Evolutionary conservation across 2,888 invertebrate genomes (phyloP).

Genomic region (Aleiodes leptofemur): DNA sequence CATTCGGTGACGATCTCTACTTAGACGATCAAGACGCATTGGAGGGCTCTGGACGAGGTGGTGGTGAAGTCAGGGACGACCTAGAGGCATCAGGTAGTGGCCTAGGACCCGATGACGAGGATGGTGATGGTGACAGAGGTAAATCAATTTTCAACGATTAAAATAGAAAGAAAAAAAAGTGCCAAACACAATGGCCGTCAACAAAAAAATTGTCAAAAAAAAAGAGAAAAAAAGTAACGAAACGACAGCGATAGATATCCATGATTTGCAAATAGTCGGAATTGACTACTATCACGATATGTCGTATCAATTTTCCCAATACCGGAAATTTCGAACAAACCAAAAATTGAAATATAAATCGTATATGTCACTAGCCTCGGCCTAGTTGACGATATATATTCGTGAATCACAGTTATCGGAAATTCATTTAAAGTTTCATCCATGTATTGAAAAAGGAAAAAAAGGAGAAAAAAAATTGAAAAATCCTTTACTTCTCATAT

Average conservation of each 20-base stretch:
- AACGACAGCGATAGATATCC: background rate
- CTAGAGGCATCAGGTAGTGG: conserved; percentile 91
- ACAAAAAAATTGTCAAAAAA: conserved; percentile 14
- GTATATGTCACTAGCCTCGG: conserved; percentile 43
- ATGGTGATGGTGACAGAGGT: conserved; percentile 75
- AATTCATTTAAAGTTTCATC: conserved; percentile 54
- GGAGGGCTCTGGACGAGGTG: conserved; percentile 82
- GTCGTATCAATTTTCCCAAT: conserved; percentile 36
- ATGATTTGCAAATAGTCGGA: conserved; percentile 30
- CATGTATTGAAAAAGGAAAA: background rate
- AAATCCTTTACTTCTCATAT: background rate
- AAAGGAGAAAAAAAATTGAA: background rate
- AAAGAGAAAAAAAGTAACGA: background rate
- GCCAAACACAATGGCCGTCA: background rate
- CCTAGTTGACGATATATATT: conserved; percentile 43
- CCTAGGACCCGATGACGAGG: conserved; percentile 90
- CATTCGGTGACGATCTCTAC: conserved; percentile 81
- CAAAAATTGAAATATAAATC: conserved; percentile 57
- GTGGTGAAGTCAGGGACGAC: conserved; percentile 84
- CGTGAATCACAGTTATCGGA: conserved; percentile 58
- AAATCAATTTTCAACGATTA: conserved; percentile 37
- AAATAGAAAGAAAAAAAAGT: background rate
- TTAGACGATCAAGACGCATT: conserved; percentile 85
- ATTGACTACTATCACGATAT: conserved; percentile 1
- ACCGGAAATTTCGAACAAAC: conserved; percentile 34